Base-by-base conservation (phyloP, 2,797 vertebrate genomes). In the Anas capensis region DNA sequence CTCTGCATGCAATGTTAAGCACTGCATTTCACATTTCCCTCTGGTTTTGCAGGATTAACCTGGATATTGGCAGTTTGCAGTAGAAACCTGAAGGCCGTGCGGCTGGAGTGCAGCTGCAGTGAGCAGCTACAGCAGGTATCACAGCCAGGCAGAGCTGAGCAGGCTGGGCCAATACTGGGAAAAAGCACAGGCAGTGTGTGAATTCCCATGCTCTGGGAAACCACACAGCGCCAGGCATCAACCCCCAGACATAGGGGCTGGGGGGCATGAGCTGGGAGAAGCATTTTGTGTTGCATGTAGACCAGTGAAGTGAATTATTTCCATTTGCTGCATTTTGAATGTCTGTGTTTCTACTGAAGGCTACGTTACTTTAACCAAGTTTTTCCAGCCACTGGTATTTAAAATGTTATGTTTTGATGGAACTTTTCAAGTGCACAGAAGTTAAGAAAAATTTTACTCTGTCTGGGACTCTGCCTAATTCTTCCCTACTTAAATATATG, bases 181-280 rank as follows among this genome's bases (percentile, higher is more conserved):
- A 56, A 85, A 49, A 44, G 2, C 61, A 73, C 12, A 19, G 36
- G 62, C 27, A 21, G 3, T 8, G 13, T 8, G 40, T 18, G 56
- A 56, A 68, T 56, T 5, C 4, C 20, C 2, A 1, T 21, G 49
- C n/a, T 56, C 33, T 58, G 29, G 46, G 54, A 73, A 61, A 27
- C 33, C 10, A 17, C 0, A 0, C 0, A 8, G 27, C 3, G 0
- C 40, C 0, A 1, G 54, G 11, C 29, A 1, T 61, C 31, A 57
- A 36, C 42, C 13, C 64, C 26, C 57, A 64, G 26, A 9, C 46
- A 34, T 6, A 26, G 44, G 29, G 23, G 14, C 1, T 44, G 69
- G 62, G 14, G 17, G 13, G 29, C 42, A 4, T 71, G 24, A 48
- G 46, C 3, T 36, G 21, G 26, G 53, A 78, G 51, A 71, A 60